These are phyloP conservation scores for Pterocles gutturalis DNA, from an alignment of 2,113 vertebrate genomes.

Conservation along the genomic window DNA sequence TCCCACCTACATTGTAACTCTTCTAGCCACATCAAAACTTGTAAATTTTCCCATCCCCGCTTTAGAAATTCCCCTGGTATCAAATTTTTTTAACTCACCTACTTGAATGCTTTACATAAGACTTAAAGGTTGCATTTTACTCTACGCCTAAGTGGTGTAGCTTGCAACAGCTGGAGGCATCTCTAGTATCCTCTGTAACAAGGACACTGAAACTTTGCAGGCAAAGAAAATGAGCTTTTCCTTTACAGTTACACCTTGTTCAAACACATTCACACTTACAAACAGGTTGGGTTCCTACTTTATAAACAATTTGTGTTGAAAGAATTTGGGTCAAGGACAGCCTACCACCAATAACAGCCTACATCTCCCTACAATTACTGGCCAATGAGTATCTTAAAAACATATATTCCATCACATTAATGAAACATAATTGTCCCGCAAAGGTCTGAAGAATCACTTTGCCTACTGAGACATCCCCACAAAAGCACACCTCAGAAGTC, in stretches of 20 bases:
- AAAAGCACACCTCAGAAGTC: background rate
- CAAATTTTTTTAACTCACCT: background rate
- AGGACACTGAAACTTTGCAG: background rate
- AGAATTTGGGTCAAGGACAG: background rate
- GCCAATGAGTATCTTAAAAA: background rate
- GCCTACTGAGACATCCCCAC: background rate
- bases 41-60: background rate
- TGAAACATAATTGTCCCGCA: background rate
- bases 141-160: background rate
- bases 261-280: background rate
- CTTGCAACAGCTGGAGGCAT: background rate
- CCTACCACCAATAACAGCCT: background rate
- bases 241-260: background rate
- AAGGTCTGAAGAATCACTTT: background rate
- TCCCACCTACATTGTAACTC: background rate
- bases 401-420: background rate
- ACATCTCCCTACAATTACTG: background rate
- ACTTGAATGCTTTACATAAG: background rate
- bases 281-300: background rate
- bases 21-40: background rate
- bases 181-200: background rate
- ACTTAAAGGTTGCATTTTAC: background rate
- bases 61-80: background rate
- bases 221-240: background rate
- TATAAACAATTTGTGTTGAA: background rate